Evolutionary conservation across 2,888 invertebrate species (phyloP).

Genomic region (Prosopocoilus inquinatus): DNA sequence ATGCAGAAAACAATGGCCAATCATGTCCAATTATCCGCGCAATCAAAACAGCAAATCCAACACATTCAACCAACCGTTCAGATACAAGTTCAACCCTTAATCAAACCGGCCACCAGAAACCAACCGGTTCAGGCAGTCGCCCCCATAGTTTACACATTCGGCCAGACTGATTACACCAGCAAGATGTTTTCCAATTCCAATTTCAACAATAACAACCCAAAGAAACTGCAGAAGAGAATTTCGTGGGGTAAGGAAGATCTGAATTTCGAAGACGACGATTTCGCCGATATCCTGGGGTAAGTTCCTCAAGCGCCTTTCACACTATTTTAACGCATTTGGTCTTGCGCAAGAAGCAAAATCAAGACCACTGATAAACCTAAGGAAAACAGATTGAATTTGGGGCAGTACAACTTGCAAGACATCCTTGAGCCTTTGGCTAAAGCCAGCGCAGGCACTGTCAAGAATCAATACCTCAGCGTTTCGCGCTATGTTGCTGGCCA

Average conservation of each 20-base stretch:
- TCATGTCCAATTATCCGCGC: constrained; percentile 13
- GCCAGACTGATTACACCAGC: constrained; percentile 43
- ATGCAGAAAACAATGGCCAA: constrained; percentile 12
- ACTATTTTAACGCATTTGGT: background rate
- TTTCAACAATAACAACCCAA: constrained; percentile 22
- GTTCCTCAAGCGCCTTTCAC: constrained; percentile 23
- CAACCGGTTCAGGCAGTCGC: constrained; percentile 45
- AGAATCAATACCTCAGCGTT: constrained; percentile 74
- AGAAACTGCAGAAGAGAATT: constrained; percentile 35
- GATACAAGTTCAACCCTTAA: constrained; percentile 47
- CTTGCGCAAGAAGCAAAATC: constrained; percentile 41
- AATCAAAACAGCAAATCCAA: constrained; percentile 24
- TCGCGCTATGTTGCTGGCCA: constrained; percentile 75
- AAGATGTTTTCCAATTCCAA: constrained; percentile 46
- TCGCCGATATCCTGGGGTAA: constrained; percentile 73
- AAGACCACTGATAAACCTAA: constrained; percentile 41
- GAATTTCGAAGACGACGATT: constrained; percentile 58
- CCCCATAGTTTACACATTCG: constrained; percentile 49
- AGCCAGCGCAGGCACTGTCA: constrained; percentile 54
- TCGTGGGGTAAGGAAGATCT: constrained; percentile 43
- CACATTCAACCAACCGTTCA: constrained; percentile 45
- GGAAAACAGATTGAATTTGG: constrained; percentile 53
- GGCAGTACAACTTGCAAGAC: constrained; percentile 51
- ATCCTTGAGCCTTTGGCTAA: constrained; percentile 47
- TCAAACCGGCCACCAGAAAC: constrained; percentile 43